A percentile compares a stretch with the other conserved stretches of the same genome.
phyloP scores from a whole-genome alignment of 2,797 vertebrate genomes.

The Otus scops region DNA sequence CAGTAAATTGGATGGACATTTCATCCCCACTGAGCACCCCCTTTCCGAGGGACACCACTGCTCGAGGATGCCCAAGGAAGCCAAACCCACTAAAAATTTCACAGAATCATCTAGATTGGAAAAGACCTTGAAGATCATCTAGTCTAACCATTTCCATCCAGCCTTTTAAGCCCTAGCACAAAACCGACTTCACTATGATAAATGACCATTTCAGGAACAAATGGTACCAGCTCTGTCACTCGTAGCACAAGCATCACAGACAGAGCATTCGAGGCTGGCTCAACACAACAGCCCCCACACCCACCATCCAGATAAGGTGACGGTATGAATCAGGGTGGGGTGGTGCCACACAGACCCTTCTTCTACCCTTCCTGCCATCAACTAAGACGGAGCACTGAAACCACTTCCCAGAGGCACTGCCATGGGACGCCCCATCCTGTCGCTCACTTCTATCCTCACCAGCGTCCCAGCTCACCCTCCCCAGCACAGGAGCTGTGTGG shows the following conservation, averaged over 20 bases:
- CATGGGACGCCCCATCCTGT: neutral
- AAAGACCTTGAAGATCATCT: too few relatives aligned
- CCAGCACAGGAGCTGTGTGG: accelerated
- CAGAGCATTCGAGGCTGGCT: neutral
- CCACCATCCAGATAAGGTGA: neutral
- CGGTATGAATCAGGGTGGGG: too few relatives aligned
- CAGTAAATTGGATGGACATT: neutral
- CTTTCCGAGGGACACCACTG: neutral
- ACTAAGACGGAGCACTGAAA: neutral
- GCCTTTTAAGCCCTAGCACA: neutral
- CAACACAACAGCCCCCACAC: neutral
- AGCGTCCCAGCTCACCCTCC: neutral
- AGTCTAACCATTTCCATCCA: neutral
- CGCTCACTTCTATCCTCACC: neutral
- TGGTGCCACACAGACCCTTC: neutral
- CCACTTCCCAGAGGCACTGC: neutral
- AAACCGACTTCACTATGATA: neutral
- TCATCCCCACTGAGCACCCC: neutral
- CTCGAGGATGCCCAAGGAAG: neutral
- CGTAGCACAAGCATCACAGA: neutral
- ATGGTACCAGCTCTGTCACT: neutral
- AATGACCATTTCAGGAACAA: neutral
- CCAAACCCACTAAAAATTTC: neutral
- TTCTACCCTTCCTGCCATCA: neutral
- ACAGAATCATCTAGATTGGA: too few relatives aligned